Conservation (phyloP, 2,113 vertebrate species). For the Pteruthius melanotis region DNA sequence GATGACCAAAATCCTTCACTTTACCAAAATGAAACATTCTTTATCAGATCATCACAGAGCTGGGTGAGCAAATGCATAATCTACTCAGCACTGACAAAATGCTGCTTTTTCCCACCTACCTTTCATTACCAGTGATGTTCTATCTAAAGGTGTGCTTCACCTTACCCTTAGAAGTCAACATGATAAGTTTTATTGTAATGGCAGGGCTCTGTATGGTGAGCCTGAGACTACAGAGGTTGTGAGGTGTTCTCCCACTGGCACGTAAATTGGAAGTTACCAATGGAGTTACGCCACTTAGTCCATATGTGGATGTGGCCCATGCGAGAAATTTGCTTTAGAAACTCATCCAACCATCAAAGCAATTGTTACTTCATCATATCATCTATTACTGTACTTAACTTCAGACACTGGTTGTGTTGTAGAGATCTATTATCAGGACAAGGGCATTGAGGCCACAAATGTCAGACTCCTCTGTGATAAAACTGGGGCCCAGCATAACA, state of each 20-base stretch:
- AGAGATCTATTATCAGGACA: neutral
- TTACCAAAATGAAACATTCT: neutral
- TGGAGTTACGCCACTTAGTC: neutral
- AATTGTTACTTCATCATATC: neutral
- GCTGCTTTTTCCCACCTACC: neutral
- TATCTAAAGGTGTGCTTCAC: neutral
- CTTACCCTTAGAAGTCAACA: neutral
- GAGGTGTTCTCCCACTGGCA: neutral
- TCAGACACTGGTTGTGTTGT: neutral
- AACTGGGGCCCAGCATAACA: neutral
- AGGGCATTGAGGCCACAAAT: neutral
- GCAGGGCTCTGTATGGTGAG: neutral
- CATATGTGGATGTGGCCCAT: neutral
- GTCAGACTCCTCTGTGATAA: neutral
- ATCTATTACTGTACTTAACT: neutral
- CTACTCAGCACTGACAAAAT: neutral
- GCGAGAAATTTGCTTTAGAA: neutral
- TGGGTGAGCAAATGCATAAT: neutral
- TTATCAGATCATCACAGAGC: neutral
- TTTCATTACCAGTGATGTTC: neutral
- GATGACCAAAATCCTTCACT: neutral
- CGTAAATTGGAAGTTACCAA: neutral
- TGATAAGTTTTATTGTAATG: neutral
- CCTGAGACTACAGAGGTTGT: neutral
- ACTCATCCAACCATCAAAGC: neutral